Evolutionary conservation across 2,113 vertebrate genomes (phyloP), one percentile per base, ranked within the genome.

Genomic region (Chitala chitala): DNA sequence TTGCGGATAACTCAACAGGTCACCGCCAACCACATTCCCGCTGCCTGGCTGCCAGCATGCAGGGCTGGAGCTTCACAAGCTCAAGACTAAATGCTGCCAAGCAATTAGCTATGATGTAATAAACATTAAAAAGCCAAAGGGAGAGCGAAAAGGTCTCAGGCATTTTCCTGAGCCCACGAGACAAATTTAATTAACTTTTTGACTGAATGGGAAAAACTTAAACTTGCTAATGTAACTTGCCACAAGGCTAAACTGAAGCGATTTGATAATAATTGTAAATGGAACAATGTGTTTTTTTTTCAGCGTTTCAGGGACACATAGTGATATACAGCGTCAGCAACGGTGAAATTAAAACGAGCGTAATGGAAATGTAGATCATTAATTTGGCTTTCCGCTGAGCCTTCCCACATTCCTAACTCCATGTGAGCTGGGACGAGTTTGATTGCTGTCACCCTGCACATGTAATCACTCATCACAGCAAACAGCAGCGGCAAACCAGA

Each of bases 121-220:
- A 40, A 75, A 69, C 58, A 36, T 44, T 40, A 66, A 7, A 29
- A 40, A 55, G 36, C 56, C 22, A 31, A 55, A 4, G 36, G 38
- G 33, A 56, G 64, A 69, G 22, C 15, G 53, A 75, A 58, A n/a
- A 75, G 26, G 53, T 68, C 64, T 69, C 17, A n/a, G 22, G 54
- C 44, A 53, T 31, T 51, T 73, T 42, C 59, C 4, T 4, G 20
- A 55, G 50, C 59, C 73, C 73, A 46, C 38, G 46, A 75, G 53
- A 69, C 73, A 75, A 40, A 69, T 46, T 73, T 69, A 75, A 75
- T 69, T 44, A 75, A 33, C 38, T 55, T 40, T 69, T 55, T 69
- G 38, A 69, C 64, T 24, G 51, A 75, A 50, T 40, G 31, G 64
- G 17, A 36, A 46, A 26, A 69, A 42, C 38, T 58, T 17, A 17